Percentiles rank a stretch among this genome's conserved stretches.
phyloP scores from a whole-genome alignment of 2,888 invertebrate species.

The Agrochola circellaris region DNA sequence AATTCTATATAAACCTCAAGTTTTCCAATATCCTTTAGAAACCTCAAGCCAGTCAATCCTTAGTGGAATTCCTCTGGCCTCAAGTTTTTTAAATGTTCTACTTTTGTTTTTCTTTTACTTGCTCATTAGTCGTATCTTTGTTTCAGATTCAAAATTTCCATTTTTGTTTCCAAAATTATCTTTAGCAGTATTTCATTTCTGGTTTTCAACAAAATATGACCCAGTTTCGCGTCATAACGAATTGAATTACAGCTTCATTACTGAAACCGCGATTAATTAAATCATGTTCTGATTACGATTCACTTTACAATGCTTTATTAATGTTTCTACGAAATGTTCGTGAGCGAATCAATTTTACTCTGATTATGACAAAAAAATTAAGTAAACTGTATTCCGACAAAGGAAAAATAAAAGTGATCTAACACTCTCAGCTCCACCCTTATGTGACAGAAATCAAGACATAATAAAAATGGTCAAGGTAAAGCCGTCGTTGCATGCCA shows the following conservation, averaged over 20 bases:
- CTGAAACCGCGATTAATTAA: conserved; percentile 33
- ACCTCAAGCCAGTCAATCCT: not conserved
- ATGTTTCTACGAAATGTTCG: conserved; percentile 14
- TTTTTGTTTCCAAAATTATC: conserved; percentile 13
- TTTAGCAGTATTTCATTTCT: conserved; percentile 11
- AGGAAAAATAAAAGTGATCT: no score
- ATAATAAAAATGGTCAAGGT: no score
- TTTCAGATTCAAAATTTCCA: not conserved
- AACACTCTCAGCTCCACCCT: no score
- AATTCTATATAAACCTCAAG: not conserved
- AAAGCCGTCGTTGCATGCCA: no score
- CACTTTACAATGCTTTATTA: conserved; percentile 17
- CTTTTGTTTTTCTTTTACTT: not conserved
- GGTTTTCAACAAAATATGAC: conserved; percentile 17
- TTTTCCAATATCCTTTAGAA: not conserved
- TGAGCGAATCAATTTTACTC: not conserved
- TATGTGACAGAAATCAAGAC: no score
- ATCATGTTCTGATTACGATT: conserved; percentile 36
- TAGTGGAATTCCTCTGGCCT: not conserved
- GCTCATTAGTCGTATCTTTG: not conserved
- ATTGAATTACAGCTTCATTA: conserved; percentile 38
- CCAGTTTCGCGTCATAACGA: conserved; percentile 20
- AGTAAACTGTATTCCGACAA: no score
- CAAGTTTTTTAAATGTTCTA: not conserved
- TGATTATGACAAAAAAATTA: not conserved